These are phyloP conservation scores for Dasyurus viverrinus DNA, from an alignment of 2,113 vertebrate genomes.

Conservation along the genomic window DNA sequence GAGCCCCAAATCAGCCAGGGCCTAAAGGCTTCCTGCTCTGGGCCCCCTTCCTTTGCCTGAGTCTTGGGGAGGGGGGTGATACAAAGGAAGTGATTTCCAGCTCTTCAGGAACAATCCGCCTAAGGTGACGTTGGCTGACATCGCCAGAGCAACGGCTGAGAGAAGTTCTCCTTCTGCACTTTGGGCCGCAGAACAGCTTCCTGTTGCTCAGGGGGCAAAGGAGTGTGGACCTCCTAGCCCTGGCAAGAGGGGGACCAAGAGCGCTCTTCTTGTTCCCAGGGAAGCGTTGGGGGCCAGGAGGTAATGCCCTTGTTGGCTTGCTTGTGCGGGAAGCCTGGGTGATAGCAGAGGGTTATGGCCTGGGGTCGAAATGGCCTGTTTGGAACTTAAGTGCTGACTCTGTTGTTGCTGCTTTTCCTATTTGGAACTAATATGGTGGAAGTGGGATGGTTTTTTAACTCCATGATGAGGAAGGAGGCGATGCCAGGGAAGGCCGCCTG, in stretches of 20 bases:
- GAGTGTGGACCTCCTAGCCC: conserved; percentile 65
- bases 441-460: conserved; percentile 25
- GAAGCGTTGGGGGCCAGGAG: conserved; percentile 55
- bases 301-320: not conserved
- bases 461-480: not conserved
- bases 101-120: conserved; percentile 23
- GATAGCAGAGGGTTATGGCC: conserved; percentile 73
- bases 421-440: conserved; percentile 22
- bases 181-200: not conserved
- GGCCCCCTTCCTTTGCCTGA: not conserved
- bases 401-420: conserved; percentile 53
- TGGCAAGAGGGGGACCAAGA: conserved; percentile 66
- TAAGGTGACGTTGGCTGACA: not conserved
- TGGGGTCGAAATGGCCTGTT: conserved; percentile 64
- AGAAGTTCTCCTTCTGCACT: conserved; percentile 26
- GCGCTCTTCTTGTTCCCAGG: conserved; percentile 75
- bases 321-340: conserved; percentile 66
- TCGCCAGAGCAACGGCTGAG: not conserved
- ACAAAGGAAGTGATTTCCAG: conserved; percentile 14
- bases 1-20: not conserved
- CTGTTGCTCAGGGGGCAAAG: conserved; percentile 62
- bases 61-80: not conserved
- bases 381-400: conserved; percentile 69
- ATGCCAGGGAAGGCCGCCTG: not conserved
- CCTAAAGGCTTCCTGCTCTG: not conserved